Conservation (phyloP, 2,797 vertebrate genomes). For the Dryobates pubescens region DNA sequence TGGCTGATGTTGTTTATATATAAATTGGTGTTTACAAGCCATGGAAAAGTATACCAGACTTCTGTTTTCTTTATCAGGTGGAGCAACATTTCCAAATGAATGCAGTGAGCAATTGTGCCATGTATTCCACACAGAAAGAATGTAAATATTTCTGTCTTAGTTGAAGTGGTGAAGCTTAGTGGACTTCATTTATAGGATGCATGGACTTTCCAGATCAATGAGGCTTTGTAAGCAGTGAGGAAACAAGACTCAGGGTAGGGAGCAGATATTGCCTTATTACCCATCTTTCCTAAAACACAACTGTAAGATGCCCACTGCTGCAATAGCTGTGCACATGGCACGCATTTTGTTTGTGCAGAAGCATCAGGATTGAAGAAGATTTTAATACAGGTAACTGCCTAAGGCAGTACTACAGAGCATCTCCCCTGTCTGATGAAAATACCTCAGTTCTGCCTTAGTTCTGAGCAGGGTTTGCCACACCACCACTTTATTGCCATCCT, state of each 20-base stretch:
- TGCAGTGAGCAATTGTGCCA: constrained; percentile 3
- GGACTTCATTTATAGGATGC: constrained; percentile 6
- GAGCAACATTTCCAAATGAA: constrained; percentile 60
- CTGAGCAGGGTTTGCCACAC: neutral
- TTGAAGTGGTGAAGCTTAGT: constrained; percentile 15
- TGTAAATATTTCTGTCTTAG: constrained; percentile 28
- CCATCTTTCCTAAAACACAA: neutral
- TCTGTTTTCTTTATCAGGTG: constrained; percentile 68
- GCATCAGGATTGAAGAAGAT: neutral
- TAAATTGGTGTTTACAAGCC: constrained; percentile 61
- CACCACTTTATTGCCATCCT: neutral
- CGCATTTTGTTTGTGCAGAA: neutral
- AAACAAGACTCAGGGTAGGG: neutral
- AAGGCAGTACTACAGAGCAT: neutral
- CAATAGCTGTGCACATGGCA: neutral
- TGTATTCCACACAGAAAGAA: constrained; percentile 26
- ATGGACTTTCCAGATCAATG: neutral
- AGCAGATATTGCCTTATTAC: neutral
- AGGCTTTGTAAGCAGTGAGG: neutral
- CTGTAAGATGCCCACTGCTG: neutral
- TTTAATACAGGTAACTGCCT: neutral
- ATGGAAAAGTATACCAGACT: constrained; percentile 55
- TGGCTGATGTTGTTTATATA: constrained; percentile 61
- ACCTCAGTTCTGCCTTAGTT: neutral
- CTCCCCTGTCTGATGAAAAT: fast-evolving